Evolutionary conservation across 2,888 invertebrate species (phyloP).

Genomic region (Ctenicera cuprea): DNA sequence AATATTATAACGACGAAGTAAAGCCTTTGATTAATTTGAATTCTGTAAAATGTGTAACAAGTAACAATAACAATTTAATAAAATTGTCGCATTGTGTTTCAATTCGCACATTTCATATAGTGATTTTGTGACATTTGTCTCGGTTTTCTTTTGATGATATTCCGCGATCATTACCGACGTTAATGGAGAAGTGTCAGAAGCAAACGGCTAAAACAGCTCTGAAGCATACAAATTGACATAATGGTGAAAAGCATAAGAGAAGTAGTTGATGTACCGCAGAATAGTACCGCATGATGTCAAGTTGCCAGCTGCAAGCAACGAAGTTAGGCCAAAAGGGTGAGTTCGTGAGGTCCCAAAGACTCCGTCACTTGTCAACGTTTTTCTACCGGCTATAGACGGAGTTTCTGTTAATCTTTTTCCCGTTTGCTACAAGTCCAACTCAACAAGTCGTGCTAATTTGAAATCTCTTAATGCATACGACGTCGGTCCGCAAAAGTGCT

Average conservation of each 20-base stretch:
- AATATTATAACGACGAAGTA: neutral
- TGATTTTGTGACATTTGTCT: slow-evolving; percentile 19
- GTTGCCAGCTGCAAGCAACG: slow-evolving; percentile 37
- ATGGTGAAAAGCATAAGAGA: slow-evolving; percentile 23
- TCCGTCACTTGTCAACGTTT: slow-evolving; percentile 46
- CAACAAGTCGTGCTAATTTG: slow-evolving; percentile 56
- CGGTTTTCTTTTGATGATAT: slow-evolving; percentile 27
- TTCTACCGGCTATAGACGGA: slow-evolving; percentile 26
- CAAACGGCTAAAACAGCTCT: slow-evolving; percentile 35
- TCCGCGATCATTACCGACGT: slow-evolving; percentile 28
- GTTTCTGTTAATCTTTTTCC: slow-evolving; percentile 41
- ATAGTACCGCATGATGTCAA: slow-evolving; percentile 34
- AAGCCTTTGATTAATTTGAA: neutral
- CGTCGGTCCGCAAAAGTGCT: slow-evolving; percentile 40
- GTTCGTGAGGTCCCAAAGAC: slow-evolving; percentile 38
- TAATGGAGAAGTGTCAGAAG: slow-evolving; percentile 37
- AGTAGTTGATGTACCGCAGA: slow-evolving; percentile 30
- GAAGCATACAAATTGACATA: slow-evolving; percentile 40
- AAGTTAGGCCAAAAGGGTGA: slow-evolving; percentile 13
- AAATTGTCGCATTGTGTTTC: neutral
- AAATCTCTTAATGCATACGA: slow-evolving; percentile 47
- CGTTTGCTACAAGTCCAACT: slow-evolving; percentile 43
- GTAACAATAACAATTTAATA: neutral
- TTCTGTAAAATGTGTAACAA: too few species aligned
- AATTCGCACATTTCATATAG: slow-evolving; percentile 19